phyloP scores from a whole-genome alignment of 2,113 vertebrate species.

The Saimiri boliviensis region DNA sequence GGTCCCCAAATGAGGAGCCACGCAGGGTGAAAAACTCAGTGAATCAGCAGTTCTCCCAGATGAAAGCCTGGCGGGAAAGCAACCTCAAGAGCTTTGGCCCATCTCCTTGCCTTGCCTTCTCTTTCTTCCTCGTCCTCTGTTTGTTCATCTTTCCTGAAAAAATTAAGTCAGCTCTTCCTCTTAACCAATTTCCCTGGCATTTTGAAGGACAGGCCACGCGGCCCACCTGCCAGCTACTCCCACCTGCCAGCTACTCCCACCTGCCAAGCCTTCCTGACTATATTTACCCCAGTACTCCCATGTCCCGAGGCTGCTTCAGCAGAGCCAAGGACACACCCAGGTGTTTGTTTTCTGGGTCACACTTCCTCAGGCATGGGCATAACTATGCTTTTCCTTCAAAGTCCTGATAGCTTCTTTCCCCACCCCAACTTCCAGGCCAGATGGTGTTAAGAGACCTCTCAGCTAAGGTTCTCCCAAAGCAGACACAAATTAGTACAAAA shows the following conservation, averaged over 20 bases:
- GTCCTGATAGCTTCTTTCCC: neutral
- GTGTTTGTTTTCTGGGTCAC: neutral
- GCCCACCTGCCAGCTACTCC: neutral
- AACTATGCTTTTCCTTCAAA: neutral
- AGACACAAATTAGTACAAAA: neutral
- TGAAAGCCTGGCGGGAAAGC: neutral
- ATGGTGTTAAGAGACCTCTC: neutral
- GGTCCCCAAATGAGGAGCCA: neutral
- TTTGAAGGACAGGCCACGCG: neutral
- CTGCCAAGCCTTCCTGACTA: neutral
- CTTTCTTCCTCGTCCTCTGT: neutral
- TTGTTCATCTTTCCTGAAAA: slow-evolving; percentile 60
- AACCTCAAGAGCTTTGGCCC: neutral
- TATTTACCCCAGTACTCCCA: neutral
- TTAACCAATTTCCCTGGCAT: slow-evolving; percentile 42
- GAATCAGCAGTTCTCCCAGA: neutral
- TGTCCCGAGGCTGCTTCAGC: neutral
- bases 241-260: neutral
- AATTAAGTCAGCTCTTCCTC: slow-evolving; percentile 51
- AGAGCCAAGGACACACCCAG: neutral
- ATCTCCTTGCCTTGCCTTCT: neutral
- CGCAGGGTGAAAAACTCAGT: neutral
- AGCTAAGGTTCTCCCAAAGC: neutral
- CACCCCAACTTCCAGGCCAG: neutral
- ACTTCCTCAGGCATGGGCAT: neutral